Percentiles rank a stretch among this genome's conserved stretches.
Evolutionary conservation across 2,888 invertebrate species (phyloP).

Genomic region (Tanypteryx hageni): DNA sequence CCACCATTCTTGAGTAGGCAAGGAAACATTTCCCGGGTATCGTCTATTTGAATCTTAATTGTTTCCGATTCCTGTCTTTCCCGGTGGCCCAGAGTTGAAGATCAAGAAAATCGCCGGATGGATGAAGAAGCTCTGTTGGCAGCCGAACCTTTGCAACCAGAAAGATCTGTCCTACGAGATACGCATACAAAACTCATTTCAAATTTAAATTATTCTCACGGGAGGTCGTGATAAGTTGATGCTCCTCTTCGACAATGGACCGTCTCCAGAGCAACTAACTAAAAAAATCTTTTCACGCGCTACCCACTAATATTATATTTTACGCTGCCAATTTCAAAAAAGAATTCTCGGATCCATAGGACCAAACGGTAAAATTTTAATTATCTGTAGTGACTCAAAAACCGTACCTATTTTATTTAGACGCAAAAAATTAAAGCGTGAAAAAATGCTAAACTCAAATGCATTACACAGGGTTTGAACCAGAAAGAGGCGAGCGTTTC

Average conservation of each 20-base stretch:
- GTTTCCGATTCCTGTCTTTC: conserved; percentile 55
- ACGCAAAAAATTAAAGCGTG: no score
- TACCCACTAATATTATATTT: no score
- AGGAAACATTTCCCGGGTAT: background rate
- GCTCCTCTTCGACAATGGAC: conserved; percentile 35
- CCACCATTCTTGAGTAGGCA: background rate
- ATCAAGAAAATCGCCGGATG: conserved; percentile 49
- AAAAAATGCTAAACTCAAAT: no score
- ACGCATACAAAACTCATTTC: conserved; percentile 44
- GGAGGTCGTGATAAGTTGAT: conserved; percentile 45
- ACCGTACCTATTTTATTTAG: no score
- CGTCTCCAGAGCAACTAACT: background rate
- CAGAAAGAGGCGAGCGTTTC: no score
- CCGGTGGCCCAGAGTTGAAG: conserved; percentile 35
- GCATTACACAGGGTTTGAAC: no score
- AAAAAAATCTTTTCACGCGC: no score
- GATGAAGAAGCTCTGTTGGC: conserved; percentile 18
- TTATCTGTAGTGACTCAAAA: no score
- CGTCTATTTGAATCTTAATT: conserved; percentile 53
- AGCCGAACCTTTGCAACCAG: background rate
- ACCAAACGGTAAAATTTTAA: no score
- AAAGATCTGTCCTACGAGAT: conserved; percentile 55
- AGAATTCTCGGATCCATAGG: no score
- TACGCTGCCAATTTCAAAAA: no score
- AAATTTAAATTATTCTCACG: conserved; percentile 59